Conservation (phyloP, 2,797 vertebrate species). For the Agapornis canus region DNA sequence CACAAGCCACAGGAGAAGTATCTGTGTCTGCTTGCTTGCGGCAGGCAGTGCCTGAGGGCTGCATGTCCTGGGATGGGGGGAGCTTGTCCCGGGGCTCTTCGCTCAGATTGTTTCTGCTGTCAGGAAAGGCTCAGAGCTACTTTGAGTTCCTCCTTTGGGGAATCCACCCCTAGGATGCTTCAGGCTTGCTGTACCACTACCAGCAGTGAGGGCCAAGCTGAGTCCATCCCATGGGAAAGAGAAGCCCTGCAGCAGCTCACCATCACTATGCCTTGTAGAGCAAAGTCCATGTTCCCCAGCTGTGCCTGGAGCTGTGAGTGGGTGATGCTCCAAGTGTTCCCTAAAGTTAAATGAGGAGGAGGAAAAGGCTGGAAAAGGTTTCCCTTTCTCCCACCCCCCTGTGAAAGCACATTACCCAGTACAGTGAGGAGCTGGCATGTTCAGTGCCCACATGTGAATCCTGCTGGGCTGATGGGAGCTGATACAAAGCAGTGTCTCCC, state of each 20-base stretch:
- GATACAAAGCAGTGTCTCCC: not conserved
- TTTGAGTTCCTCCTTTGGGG: not conserved
- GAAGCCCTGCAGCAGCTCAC: not conserved
- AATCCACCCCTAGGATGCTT: not conserved
- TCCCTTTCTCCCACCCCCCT: not conserved
- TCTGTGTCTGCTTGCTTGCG: not conserved
- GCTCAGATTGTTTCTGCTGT: not conserved
- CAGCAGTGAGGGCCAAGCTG: not conserved
- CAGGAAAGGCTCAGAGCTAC: not conserved
- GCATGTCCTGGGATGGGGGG: not conserved
- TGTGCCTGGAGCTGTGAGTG: not conserved
- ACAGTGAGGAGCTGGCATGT: not conserved
- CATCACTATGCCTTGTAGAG: not conserved
- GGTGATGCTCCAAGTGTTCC: not conserved
- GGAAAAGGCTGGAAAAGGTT: not conserved
- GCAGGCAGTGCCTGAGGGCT: not conserved
- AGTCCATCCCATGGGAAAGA: rapidly evolving
- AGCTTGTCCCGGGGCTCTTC: not conserved
- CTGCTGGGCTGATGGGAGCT: not conserved
- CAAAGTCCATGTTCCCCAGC: not conserved
- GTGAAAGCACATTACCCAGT: not conserved
- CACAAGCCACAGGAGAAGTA: rapidly evolving
- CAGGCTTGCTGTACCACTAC: not conserved
- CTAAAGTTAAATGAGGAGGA: not conserved
- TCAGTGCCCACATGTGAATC: rapidly evolving